Conservation (phyloP, 2,888 invertebrate genomes). For the Byasa hedistus region DNA sequence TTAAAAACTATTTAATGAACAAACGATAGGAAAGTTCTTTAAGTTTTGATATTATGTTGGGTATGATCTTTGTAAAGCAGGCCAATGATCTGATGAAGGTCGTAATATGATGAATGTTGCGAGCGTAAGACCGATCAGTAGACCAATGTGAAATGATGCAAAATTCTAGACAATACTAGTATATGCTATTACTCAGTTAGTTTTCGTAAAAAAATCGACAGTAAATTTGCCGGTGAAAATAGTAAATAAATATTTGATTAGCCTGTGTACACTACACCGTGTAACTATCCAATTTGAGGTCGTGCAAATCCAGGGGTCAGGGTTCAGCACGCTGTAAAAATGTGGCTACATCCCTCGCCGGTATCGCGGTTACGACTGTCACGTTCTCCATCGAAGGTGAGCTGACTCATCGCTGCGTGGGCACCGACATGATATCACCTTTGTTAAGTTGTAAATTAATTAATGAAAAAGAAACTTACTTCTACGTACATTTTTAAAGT, state of each 20-base stretch:
- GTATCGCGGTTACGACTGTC: neutral
- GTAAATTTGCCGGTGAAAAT: neutral
- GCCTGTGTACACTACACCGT: neutral
- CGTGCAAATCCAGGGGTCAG: neutral
- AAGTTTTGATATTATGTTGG: too few relatives aligned
- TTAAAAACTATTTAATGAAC: too few relatives aligned
- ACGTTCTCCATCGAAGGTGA: constrained; percentile 11
- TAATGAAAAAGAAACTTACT: too few relatives aligned
- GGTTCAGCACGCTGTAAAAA: constrained; percentile 9
- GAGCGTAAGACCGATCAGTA: too few relatives aligned
- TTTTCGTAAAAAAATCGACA: too few relatives aligned
- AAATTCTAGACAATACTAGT: too few relatives aligned
- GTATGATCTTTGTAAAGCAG: too few relatives aligned
- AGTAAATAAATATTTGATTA: neutral
- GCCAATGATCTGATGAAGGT: too few relatives aligned
- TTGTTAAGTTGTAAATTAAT: neutral
- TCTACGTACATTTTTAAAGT: neutral
- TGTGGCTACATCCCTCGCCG: neutral
- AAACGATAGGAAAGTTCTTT: too few relatives aligned
- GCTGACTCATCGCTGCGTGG: constrained; percentile 6
- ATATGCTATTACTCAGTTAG: too few relatives aligned
- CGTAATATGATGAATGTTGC: too few relatives aligned
- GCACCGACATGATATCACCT: neutral
- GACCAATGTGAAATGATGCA: too few relatives aligned
- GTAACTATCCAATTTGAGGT: neutral